phyloP scores from a whole-genome alignment of 2,888 invertebrate species.

The Encarsia formosa region DNA sequence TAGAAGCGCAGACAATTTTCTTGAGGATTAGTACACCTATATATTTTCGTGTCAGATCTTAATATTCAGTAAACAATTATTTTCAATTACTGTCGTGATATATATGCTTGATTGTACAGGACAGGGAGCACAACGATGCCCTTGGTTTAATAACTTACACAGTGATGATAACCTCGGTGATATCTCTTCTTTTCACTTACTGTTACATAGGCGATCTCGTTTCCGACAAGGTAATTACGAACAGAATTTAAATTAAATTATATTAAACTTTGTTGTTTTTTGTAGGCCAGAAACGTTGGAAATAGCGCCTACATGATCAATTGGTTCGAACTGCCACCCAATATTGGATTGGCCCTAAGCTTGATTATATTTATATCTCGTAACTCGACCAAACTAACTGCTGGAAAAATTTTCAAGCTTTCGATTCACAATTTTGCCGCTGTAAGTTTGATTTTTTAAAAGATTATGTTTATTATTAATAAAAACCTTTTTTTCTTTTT shows the following conservation, averaged over 20 bases:
- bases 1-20: too few species aligned
- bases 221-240: slow-evolving; percentile 21
- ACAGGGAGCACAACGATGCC: slow-evolving; percentile 16
- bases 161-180: slow-evolving; percentile 12
- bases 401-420: slow-evolving; percentile 34
- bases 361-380: slow-evolving; percentile 31
- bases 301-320: slow-evolving; percentile 24
- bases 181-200: slow-evolving; percentile 24
- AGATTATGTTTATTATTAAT: too few species aligned
- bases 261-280: background rate
- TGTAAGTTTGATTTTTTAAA: slow-evolving; percentile 24
- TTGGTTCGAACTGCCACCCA: slow-evolving; percentile 32
- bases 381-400: slow-evolving; percentile 30
- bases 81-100: too few species aligned
- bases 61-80: background rate
- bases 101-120: too few species aligned
- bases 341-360: slow-evolving; percentile 25
- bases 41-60: too few species aligned
- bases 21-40: too few species aligned
- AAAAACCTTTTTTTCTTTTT: background rate
- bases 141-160: slow-evolving; percentile 14
- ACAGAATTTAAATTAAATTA: background rate
- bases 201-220: slow-evolving; percentile 29
- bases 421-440: slow-evolving; percentile 32
- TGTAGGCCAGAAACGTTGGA: slow-evolving; percentile 20